Percentiles rank a stretch among this genome's conserved stretches.
Conservation (phyloP, 2,888 invertebrate species). For the Euplagia quadripunctaria region DNA sequence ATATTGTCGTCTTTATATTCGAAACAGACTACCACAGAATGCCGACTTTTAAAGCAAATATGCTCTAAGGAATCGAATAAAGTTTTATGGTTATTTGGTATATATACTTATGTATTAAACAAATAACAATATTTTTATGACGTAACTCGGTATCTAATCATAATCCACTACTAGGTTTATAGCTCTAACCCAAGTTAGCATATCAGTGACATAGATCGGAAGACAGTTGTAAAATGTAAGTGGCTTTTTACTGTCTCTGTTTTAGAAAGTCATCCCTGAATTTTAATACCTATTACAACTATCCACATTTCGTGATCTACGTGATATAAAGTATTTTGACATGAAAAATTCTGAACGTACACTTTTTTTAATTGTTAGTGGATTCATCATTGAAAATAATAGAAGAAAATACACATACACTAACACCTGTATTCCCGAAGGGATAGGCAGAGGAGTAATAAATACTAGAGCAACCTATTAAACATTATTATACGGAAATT, state of each 20-base stretch:
- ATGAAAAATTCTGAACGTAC: too few relatives aligned
- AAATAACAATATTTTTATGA: slow-evolving; percentile 27
- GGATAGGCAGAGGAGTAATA: too few relatives aligned
- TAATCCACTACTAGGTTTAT: slow-evolving; percentile 33
- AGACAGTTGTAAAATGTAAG: slow-evolving; percentile 41
- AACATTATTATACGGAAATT: too few relatives aligned
- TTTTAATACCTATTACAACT: neutral
- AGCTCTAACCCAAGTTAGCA: slow-evolving; percentile 26
- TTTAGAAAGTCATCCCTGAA: neutral
- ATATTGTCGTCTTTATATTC: neutral
- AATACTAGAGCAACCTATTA: too few relatives aligned
- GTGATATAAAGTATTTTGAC: neutral
- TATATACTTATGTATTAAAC: neutral
- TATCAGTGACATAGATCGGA: slow-evolving; percentile 39
- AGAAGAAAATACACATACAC: too few relatives aligned
- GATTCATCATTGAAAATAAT: too few relatives aligned
- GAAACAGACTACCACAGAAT: neutral
- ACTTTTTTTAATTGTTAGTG: too few relatives aligned
- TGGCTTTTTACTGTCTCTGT: slow-evolving; percentile 31
- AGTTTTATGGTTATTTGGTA: neutral
- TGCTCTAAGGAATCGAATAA: neutral
- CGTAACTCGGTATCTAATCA: slow-evolving; percentile 9
- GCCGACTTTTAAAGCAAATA: neutral
- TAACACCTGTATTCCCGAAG: too few relatives aligned
- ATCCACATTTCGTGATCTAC: neutral